Evolutionary conservation across 2,113 vertebrate genomes (phyloP).

Genomic region (Progne subis): DNA sequence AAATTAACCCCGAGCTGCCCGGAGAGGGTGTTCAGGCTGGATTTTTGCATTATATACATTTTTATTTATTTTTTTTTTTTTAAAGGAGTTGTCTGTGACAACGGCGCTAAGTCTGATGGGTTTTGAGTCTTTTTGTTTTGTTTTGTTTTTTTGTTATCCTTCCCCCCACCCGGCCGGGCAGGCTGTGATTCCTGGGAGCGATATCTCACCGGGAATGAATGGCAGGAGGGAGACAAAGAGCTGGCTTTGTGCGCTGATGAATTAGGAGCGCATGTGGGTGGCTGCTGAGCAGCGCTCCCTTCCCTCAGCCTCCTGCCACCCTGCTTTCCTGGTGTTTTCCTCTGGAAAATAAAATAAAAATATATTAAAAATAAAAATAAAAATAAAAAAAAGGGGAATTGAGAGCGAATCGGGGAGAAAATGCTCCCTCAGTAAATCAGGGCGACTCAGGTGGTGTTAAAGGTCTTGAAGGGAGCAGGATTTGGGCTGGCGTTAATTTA

Average conservation of each 20-base stretch:
- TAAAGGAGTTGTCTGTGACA: slow-evolving; percentile 36
- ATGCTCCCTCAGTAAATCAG: background rate
- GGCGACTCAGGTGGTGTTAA: background rate
- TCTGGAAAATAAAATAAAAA: background rate
- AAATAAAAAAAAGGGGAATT: background rate
- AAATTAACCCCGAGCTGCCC: background rate
- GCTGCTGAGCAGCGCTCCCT: slow-evolving; percentile 72
- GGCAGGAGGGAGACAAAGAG: slow-evolving; percentile 77
- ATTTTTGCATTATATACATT: too few species aligned
- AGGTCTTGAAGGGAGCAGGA: background rate
- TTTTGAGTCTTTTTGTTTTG: background rate
- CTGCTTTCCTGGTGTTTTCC: slow-evolving; percentile 54
- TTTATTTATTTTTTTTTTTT: too few species aligned
- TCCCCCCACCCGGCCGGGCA: background rate
- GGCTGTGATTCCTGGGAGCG: slow-evolving; percentile 73
- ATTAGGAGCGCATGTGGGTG: slow-evolving; percentile 77
- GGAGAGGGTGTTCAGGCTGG: background rate
- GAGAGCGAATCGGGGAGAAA: slow-evolving; percentile 8
- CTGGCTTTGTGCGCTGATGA: slow-evolving; percentile 76
- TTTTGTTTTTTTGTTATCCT: too few species aligned
- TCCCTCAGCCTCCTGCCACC: slow-evolving; percentile 70
- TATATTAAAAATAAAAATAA: too few species aligned
- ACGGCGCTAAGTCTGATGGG: slow-evolving; percentile 9
- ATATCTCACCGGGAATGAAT: slow-evolving; percentile 73
- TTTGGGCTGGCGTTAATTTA: background rate